Base-by-base conservation (phyloP, 2,113 vertebrate genomes). In the Lanius collurio region DNA sequence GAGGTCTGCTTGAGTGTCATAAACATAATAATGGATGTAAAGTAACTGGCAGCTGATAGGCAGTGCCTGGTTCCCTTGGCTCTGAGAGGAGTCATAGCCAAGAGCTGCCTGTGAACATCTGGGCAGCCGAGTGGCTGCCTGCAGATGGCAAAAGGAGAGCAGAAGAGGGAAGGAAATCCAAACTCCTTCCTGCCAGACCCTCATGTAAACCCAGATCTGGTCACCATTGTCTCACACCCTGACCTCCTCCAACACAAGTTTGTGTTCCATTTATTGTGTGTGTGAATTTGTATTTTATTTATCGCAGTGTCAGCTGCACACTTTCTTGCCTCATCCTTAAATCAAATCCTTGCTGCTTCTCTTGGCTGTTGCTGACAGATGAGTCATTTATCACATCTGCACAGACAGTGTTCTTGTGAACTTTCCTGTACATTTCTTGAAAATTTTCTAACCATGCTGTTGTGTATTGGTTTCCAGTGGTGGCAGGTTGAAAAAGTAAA, bases 401-500 rank as follows among this genome's bases (percentile, higher is more conserved):
- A 49, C 55, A 39, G 20, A 6, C 26, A 27, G 41, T 24, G 78
- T 37, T 50, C 56, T 44, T 55, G 49, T 73, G 46, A 71, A 41
- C n/a, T 39, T 59, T 17, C 49, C 47, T 30, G 20, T 31, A 15
- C 2, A 0, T 62, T 39, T 57, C n/a, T 42, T 81, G 31, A 64
- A 55, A 76, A 68, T 89, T 63, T 82, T 82, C 86, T 97, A 80
- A 97, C 33, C 20, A 10, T 57, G 26, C 47, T 67, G 49, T 30
- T 63, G 5, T 94, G 93, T 94, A 65, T 90, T 96, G 77, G 31
- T 64, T 96, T 92, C 23, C 96, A 99, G 99, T 99, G 99, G 99
- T 99, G 99, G 99, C 99, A 99, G 94, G 99, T 99, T 77, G 99
- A 99, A 97, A 99, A 99, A 94, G 99, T 99, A 92, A 99, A 99